Base-by-base conservation (phyloP, 37 sponge, comb jelly and placozoan species). In the Geodia barretti region DNA sequence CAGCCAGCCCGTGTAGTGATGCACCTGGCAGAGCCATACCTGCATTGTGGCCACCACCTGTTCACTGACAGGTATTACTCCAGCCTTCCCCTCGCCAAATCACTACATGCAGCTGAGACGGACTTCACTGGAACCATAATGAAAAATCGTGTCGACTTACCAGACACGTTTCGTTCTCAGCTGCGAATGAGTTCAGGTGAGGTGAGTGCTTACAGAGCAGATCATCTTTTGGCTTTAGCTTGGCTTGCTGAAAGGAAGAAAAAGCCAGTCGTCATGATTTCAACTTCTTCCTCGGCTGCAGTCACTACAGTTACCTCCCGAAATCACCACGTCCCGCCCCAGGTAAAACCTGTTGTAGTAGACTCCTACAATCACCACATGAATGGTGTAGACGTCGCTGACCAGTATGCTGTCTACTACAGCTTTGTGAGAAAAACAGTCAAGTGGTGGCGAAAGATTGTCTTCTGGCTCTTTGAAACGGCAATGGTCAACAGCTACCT, bases 361-460 rank as follows among this genome's bases (percentile, higher is more conserved):
- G 74, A 73, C 26, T 25, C 25, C 58, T 73, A 73, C 74, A 73
- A 73, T 8, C 74, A 73, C 29, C 3, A 4, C 30, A 73, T 73
- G 74, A 73, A 73, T 73, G 74, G 54, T 3, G 74, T 73, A 7
- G 74, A 73, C 54, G 4, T 24, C 2, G 41, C 41, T 39, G 74
- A 73, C 14, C 74, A 73, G 42, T 39, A 17, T 1, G 8, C 54
- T 26, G 74, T 73, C 23, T 39, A 21, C 5, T 73, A 73, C 26
- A 26, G 29, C 11, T 73, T 73, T 7, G 74, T 73, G 4, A 69
- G 8, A 35, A 69, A 11, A 69, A 36, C 33, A 34, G 35, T 31
- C 33, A 69, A 69, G 8, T 73, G 74, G 74, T 73, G 74, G 74
- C 39, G 74, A n/a, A 73, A 73, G 41, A 26, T 73, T 3, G 38